These are phyloP conservation scores for Heteromyza rotundicornis DNA, from an alignment of 2,888 invertebrate species.

Conservation along the genomic window DNA sequence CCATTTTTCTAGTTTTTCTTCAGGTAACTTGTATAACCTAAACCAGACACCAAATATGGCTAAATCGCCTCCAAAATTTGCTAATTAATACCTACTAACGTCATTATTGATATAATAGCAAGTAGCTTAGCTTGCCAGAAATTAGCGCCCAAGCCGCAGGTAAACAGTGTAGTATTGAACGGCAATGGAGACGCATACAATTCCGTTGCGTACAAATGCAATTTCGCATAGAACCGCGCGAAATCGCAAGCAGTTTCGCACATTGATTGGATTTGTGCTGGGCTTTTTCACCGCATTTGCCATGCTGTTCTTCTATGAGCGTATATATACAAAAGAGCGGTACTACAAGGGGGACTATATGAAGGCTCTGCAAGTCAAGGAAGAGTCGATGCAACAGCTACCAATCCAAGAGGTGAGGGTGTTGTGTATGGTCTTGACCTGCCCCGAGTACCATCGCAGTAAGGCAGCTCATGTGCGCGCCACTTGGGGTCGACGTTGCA, in stretches of 20 bases:
- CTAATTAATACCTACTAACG: no score
- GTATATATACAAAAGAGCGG: neutral
- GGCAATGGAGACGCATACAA: neutral
- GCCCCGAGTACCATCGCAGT: slow-evolving; percentile 81
- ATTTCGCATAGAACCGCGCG: no score
- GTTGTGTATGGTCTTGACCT: slow-evolving; percentile 96
- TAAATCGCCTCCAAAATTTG: no score
- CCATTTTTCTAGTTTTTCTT: no score
- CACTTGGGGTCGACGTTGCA: slow-evolving; percentile 93
- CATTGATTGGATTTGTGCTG: slow-evolving; percentile 44
- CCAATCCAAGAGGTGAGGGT: slow-evolving; percentile 69
- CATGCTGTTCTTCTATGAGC: slow-evolving; percentile 41
- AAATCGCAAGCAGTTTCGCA: slow-evolving; percentile 45
- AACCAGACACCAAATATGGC: no score
- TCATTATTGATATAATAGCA: no score
- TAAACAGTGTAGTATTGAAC: neutral
- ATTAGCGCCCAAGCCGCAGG: neutral
- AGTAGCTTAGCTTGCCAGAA: slow-evolving; percentile 66
- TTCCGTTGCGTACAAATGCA: neutral
- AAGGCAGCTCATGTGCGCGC: slow-evolving; percentile 90
- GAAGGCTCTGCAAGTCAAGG: slow-evolving; percentile 15
- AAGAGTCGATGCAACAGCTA: slow-evolving; percentile 11
- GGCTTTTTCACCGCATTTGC: slow-evolving; percentile 49
- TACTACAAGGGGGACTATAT: neutral
- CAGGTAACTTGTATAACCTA: no score